Evolutionary conservation across 2,797 vertebrate species (phyloP).

Genomic region (Anisognathus igniventris): DNA sequence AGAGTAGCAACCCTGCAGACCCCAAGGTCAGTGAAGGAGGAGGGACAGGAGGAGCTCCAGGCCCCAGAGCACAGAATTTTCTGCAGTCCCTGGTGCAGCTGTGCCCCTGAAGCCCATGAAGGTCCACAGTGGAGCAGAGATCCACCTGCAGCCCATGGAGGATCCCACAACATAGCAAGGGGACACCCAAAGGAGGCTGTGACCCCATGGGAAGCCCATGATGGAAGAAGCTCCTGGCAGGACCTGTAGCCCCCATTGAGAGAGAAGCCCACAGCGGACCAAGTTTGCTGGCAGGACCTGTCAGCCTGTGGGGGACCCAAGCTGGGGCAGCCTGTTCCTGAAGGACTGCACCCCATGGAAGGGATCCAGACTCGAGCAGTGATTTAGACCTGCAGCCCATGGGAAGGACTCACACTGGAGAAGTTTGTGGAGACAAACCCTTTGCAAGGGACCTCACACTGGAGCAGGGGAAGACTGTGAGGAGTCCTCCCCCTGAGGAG

Average conservation of each 20-base stretch:
- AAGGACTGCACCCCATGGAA: not conserved
- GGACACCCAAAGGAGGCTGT: not conserved
- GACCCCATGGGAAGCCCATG: not conserved
- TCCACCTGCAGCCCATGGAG: not conserved
- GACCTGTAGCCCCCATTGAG: not conserved
- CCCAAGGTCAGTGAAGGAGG: not conserved
- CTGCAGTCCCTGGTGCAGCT: not conserved
- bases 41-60: not conserved
- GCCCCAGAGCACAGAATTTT: not conserved
- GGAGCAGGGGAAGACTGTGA: not conserved
- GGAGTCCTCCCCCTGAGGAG: not conserved
- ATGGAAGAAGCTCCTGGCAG: not conserved
- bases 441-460: not conserved
- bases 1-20: not conserved
- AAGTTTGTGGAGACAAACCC: not conserved
- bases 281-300: not conserved
- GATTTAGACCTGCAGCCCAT: not conserved
- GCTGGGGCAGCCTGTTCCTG: not conserved
- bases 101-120: not conserved
- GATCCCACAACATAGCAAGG: no score
- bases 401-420: not conserved
- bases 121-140: not conserved
- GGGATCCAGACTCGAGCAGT: not conserved
- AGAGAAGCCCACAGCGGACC: not conserved
- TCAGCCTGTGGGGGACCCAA: not conserved